Percentiles rank a stretch among this genome's conserved stretches.
Conservation (phyloP, 2,113 vertebrate species). For the Alces alces region DNA sequence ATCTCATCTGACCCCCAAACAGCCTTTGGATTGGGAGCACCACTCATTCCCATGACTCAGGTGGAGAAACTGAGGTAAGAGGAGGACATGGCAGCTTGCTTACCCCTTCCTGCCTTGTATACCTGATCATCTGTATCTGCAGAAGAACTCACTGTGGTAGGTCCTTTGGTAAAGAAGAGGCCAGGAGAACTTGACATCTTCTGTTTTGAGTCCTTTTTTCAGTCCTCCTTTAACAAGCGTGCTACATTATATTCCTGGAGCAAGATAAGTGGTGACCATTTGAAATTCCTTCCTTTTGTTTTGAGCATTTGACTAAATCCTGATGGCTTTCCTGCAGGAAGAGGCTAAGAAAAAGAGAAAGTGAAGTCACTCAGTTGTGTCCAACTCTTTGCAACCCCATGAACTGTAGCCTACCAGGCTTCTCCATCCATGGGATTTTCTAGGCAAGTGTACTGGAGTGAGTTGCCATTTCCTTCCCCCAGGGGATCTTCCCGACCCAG, state of each 20-base stretch:
- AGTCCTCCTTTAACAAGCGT: background rate
- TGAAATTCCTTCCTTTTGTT: background rate
- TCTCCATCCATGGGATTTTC: background rate
- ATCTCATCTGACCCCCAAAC: conserved; percentile 45
- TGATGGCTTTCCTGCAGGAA: conserved; percentile 9
- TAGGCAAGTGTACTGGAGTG: background rate
- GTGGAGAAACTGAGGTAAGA: conserved; percentile 48
- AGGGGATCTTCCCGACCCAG: background rate
- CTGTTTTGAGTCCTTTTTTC: background rate
- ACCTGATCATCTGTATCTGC: background rate
- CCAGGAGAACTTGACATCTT: background rate
- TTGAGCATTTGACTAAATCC: background rate
- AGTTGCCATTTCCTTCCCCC: background rate
- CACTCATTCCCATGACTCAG: conserved; percentile 31
- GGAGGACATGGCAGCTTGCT: background rate
- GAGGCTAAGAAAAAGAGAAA: background rate
- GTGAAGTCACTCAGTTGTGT: background rate
- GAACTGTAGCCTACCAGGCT: background rate
- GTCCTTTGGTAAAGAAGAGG: background rate
- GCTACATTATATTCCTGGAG: background rate
- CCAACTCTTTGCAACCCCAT: background rate
- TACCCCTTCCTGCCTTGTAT: background rate
- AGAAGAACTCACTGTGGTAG: background rate
- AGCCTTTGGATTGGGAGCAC: background rate
- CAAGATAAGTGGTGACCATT: background rate